Conservation (phyloP, 1,140 invertebrate genomes). For the Drosophila baimaii region DNA sequence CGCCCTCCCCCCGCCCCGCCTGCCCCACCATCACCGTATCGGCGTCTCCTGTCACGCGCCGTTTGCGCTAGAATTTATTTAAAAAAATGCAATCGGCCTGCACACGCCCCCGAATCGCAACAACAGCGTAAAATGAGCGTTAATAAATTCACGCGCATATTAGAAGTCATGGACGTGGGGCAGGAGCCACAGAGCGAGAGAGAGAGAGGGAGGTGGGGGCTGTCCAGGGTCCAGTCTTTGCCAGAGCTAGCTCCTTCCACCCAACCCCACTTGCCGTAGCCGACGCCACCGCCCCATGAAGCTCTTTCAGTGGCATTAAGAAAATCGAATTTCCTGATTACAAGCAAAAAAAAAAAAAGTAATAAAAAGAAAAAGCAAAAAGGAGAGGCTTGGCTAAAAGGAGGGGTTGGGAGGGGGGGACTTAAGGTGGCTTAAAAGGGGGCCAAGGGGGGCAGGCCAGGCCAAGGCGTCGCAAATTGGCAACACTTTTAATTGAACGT, state of each 20-base stretch:
- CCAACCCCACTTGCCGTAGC: too few relatives aligned
- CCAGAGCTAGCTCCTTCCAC: not conserved
- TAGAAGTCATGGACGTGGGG: constrained; percentile 53
- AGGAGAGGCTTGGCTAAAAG: not conserved
- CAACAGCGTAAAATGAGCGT: constrained; percentile 67
- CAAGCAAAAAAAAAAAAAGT: constrained; percentile 26
- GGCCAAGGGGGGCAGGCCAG: not conserved
- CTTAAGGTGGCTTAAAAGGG: constrained; percentile 19
- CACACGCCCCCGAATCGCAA: constrained; percentile 71
- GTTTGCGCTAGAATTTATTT: constrained; percentile 80
- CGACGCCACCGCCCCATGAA: too few relatives aligned
- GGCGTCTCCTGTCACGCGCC: constrained; percentile 72
- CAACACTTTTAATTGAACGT: constrained; percentile 83
- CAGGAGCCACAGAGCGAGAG: not conserved
- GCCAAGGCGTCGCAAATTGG: constrained; percentile 71
- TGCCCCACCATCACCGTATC: not conserved
- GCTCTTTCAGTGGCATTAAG: constrained; percentile 71
- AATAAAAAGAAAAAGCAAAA: not conserved
- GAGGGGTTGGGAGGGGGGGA: not conserved
- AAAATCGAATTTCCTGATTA: constrained; percentile 84
- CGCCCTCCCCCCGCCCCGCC: not conserved
- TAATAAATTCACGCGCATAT: constrained; percentile 82
- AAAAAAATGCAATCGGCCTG: constrained; percentile 79
- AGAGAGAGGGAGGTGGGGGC: not conserved
- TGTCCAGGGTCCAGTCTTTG: constrained; percentile 28